Percentiles rank a stretch among this genome's conserved stretches.
These are phyloP conservation scores for Cantharis flavilabris DNA, from an alignment of 2,888 invertebrate genomes.

Conservation along the genomic window DNA sequence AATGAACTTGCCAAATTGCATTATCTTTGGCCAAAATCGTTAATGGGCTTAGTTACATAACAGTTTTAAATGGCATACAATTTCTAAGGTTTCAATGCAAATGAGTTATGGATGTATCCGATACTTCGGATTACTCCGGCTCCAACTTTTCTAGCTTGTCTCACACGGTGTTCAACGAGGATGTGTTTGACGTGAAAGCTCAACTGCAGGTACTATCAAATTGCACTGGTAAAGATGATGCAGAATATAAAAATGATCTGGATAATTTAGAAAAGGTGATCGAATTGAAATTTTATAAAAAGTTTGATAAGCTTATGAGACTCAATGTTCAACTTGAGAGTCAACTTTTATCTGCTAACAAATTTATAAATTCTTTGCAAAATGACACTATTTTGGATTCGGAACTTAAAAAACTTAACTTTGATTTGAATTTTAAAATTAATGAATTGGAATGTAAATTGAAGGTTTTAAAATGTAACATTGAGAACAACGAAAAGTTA, in stretches of 20 bases:
- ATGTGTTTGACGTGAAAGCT: not conserved
- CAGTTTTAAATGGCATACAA: not conserved
- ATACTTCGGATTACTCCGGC: not conserved
- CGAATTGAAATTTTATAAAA: conserved; percentile 18
- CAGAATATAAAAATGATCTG: conserved; percentile 19
- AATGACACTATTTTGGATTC: not conserved
- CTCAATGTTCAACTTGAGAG: conserved; percentile 18
- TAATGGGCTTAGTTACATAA: not conserved
- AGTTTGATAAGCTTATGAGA: conserved; percentile 19
- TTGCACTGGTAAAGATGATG: not conserved
- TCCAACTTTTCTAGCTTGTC: not conserved
- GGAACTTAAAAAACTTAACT: not conserved
- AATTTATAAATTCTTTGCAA: conserved; percentile 5
- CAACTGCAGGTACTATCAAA: not conserved
- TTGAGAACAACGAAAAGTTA: not conserved
- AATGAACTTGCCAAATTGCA: not conserved
- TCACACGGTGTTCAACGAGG: not conserved
- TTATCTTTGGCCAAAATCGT: not conserved
- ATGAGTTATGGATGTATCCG: not conserved
- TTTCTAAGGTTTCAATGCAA: not conserved
- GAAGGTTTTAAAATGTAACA: not conserved
- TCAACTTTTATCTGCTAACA: conserved; percentile 17
- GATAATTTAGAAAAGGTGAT: conserved; percentile 14
- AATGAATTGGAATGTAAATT: conserved; percentile 5
- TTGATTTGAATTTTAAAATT: not conserved